Evolutionary conservation across 2,113 vertebrate genomes (phyloP), one percentile per base, ranked within the genome.

Genomic region (Nyctibius bracteatus): DNA sequence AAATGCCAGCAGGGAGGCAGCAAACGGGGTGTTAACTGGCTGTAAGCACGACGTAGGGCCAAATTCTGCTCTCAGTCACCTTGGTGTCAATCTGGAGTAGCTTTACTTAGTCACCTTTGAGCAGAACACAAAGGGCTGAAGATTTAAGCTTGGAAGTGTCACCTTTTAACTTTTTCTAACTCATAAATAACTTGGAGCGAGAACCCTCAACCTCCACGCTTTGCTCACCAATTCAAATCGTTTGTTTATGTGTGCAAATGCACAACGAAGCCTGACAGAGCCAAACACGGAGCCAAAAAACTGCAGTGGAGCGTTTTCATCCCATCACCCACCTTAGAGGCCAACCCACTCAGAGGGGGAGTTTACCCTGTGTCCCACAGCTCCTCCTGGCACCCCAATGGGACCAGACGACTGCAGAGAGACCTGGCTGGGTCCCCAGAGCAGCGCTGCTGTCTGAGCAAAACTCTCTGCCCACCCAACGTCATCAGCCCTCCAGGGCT

Each of bases 371-470:
- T n/a, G n/a, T n/a, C n/a, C n/a, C 43, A 28, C 33, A 2, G 12
- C 3, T 51, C 23, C 67, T 83, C 14, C 37, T 19, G 72, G 10
- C 66, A 33, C 80, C 9, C 0, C 46, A 21, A 15, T 0, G 9
- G 66, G 35, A 21, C 25, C 4, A 31, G 71, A 5, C 7, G 19
- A 22, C 9, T 9, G 57, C 39, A 30, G 57, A 28, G 52, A n/a
- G 2, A n/a, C 2, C 55, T 3, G 0, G 8, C 19, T 14, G 18
- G 18, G 15, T 37, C 19, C 61, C 72, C 72, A 10, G 0, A 44
- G 57, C 62, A 18, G 61, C 33, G 6, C 27, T 35, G 82, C 54
- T 80, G 59, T 5, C 41, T 37, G 31, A 27, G 70, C 71, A 78
- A 46, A 70, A 8, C 68, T 39, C 68, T 39, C 55, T 31, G 49